Percentiles rank a stretch among this genome's conserved stretches.
phyloP scores from a whole-genome alignment of 2,113 vertebrate genomes.

The Larimichthys crocea region DNA sequence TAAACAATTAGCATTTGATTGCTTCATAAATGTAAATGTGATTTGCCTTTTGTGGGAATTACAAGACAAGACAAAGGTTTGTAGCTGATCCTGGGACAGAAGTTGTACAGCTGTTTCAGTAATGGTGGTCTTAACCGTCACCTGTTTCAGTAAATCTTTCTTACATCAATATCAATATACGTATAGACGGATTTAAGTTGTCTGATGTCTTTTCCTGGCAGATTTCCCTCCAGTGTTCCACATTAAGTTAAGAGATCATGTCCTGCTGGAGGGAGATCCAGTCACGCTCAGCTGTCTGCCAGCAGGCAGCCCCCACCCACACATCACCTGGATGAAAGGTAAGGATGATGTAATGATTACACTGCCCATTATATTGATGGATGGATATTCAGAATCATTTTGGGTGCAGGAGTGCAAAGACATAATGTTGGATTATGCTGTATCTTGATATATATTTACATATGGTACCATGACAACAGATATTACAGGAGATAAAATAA shows the following conservation, averaged over 20 bases:
- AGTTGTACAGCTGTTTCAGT: not conserved
- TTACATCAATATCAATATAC: no score
- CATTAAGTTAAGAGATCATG: slow-evolving; percentile 97
- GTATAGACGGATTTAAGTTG: not conserved
- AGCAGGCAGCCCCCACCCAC: slow-evolving; percentile 92
- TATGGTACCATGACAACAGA: not conserved
- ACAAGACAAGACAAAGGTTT: not conserved
- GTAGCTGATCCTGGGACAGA: not conserved
- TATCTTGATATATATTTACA: not conserved
- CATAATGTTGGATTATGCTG: not conserved
- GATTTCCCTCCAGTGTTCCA: slow-evolving; percentile 97
- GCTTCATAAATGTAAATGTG: no score
- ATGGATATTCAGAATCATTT: not conserved
- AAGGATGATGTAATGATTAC: not conserved
- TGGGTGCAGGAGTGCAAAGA: not conserved
- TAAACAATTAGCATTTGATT: no score
- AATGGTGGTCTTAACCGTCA: not conserved
- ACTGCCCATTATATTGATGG: no score
- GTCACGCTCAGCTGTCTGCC: slow-evolving; percentile 96
- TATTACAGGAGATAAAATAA: not conserved
- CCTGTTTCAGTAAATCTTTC: not conserved
- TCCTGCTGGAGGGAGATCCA: slow-evolving; percentile 95
- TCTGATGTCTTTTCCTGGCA: slow-evolving; percentile 62
- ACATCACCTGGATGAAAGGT: slow-evolving; percentile 96
- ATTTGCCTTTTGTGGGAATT: not conserved